phyloP scores from a whole-genome alignment of 1,140 invertebrate species.

The Lanistes nyassanus region DNA sequence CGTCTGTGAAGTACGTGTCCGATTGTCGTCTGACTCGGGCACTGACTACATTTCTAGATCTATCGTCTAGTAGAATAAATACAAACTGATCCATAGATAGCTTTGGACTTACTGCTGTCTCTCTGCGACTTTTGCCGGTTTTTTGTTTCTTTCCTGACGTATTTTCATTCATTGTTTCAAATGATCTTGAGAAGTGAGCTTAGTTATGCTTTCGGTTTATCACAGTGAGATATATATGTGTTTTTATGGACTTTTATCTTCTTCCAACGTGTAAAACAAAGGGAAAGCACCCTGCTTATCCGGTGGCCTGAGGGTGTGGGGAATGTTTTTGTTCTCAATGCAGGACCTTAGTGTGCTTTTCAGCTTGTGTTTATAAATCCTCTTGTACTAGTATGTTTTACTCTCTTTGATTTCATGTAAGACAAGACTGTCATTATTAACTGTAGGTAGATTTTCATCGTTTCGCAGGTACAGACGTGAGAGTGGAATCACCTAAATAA shows the following conservation, averaged over 20 bases:
- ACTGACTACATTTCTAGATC: not conserved
- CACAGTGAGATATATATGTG: not conserved
- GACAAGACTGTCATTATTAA: too few relatives aligned
- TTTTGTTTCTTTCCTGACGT: slow-evolving; percentile 30
- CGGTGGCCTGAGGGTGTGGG: not conserved
- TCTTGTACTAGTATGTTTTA: too few relatives aligned
- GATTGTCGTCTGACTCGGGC: not conserved
- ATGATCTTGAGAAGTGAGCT: not conserved
- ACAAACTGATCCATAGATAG: not conserved
- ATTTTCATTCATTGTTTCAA: slow-evolving; percentile 8
- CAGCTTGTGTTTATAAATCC: too few relatives aligned
- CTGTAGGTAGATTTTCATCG: too few relatives aligned
- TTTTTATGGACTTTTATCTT: not conserved
- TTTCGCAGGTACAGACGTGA: too few relatives aligned
- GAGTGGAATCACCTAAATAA: too few relatives aligned
- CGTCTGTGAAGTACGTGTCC: not conserved
- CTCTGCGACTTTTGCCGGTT: slow-evolving; percentile 42
- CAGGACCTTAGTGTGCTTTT: too few relatives aligned
- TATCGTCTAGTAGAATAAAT: not conserved
- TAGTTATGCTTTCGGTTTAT: not conserved
- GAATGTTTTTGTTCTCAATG: not conserved
- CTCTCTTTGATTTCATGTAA: too few relatives aligned
- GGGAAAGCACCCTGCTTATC: not conserved
- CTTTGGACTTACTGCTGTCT: slow-evolving; percentile 38
- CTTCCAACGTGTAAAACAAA: not conserved